These are phyloP conservation scores for Neomorphus geoffroyi DNA, from an alignment of 2,797 vertebrate species.

Conservation along the genomic window DNA sequence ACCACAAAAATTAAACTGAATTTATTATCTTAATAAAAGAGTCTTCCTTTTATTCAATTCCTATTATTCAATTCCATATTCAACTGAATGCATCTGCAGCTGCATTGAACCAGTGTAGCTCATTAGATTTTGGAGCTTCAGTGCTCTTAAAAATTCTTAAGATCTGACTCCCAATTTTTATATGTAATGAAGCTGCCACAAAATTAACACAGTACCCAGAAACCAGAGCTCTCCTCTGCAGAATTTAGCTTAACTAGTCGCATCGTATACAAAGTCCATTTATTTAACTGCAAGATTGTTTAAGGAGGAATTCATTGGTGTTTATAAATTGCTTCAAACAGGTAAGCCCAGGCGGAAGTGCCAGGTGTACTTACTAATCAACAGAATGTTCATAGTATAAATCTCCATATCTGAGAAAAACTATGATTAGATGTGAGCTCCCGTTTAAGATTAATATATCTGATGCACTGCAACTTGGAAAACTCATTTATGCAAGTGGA, in stretches of 20 bases:
- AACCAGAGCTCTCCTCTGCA: background rate
- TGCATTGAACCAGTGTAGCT: background rate
- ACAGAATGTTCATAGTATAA: background rate
- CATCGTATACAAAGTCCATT: background rate
- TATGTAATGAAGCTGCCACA: background rate
- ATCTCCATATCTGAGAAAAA: background rate
- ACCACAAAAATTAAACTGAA: background rate
- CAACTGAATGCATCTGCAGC: background rate
- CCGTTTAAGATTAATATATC: background rate
- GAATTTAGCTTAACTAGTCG: background rate
- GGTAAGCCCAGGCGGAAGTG: background rate
- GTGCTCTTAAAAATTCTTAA: background rate
- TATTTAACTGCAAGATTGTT: background rate
- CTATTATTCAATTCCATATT: background rate
- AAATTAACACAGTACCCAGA: background rate
- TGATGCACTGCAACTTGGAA: background rate
- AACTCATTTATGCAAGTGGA: background rate
- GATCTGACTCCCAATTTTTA: background rate
- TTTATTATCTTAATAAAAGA: background rate
- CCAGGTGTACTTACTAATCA: background rate
- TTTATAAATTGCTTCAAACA: background rate
- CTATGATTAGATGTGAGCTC: background rate
- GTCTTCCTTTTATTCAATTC: background rate
- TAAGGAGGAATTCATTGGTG: background rate
- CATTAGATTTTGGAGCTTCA: background rate